phyloP scores from a whole-genome alignment of 2,113 vertebrate species.

The Oxyruncus cristatus region DNA sequence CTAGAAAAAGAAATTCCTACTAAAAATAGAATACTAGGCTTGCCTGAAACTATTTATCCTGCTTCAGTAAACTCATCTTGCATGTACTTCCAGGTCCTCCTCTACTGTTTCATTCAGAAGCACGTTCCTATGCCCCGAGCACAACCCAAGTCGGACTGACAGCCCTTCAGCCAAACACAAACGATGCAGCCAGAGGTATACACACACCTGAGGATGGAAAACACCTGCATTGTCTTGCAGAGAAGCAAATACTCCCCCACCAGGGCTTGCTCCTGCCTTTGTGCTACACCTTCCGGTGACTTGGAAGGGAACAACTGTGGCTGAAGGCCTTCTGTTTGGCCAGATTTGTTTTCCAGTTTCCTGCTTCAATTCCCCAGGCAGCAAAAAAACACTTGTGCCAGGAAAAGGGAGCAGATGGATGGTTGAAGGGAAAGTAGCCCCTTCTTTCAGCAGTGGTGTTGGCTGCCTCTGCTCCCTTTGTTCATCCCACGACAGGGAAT shows the following conservation, averaged over 20 bases:
- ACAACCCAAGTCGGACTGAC: background rate
- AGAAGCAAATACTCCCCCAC: background rate
- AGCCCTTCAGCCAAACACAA: background rate
- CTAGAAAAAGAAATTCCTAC: background rate
- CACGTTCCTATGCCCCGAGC: accelerated
- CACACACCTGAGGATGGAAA: background rate
- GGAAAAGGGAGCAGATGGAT: background rate
- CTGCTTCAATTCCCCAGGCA: background rate
- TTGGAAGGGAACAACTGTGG: background rate
- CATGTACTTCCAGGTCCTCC: background rate
- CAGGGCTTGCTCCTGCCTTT: background rate
- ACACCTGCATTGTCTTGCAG: background rate
- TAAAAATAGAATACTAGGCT: background rate
- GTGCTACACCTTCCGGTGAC: background rate
- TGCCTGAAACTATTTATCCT: background rate
- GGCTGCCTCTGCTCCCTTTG: background rate
- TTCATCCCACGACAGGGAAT: background rate
- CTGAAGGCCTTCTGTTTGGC: background rate
- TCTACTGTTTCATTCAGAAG: background rate
- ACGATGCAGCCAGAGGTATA: accelerated
- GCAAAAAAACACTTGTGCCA: background rate
- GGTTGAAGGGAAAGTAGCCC: background rate
- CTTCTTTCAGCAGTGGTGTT: background rate
- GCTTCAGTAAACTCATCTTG: background rate
- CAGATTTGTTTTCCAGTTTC: background rate